Base-by-base conservation (phyloP, 2,113 vertebrate species). In the Trinectes maculatus region DNA sequence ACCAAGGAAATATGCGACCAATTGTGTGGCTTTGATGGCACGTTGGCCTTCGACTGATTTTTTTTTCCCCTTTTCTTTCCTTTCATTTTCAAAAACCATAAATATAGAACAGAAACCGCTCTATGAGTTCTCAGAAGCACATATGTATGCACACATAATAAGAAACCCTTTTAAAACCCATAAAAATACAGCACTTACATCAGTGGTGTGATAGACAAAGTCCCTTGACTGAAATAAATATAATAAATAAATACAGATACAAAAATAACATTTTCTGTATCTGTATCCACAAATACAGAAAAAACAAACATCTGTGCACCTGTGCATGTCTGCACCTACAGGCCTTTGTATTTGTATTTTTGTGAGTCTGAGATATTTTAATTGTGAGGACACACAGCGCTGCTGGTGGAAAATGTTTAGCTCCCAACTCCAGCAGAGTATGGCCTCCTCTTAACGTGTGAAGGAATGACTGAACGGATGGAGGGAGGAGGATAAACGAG, bases 391-490 rank as follows among this genome's bases (percentile, higher is more conserved):
- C 28, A 54, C 25, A 33, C 26, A 18, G 68, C 13, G 39, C 57
- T 74, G 61, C 39, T 15, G 19, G 55, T 26, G 36, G 28, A 68
- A 34, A 70, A 34, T 8, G 6, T 42, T 56, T 47, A 39, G 16
- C 75, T 67, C 28, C 62, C 22, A 59, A 75, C 74, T 79, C 70
- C 71, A 57, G 75, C 33, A 0, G 48, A 77, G 75, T 77, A 52
- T 61, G 65, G 67, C 70, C 67, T 82, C 59, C 68, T 79, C 72
- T 79, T 68, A 75, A 37, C 57, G 16, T 87, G 77, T 86, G 84
- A 86, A 90, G 84, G 87, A 87, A 89, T 87, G 85, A 82, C 71
- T 77, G 79, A 80, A 75, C 66, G 74, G 59, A 79, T 74, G 76
- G 74, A 72, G 73, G 71, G 82, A 85, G 79, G 78, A 85, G 78